Percentiles rank a stretch among this genome's conserved stretches.
phyloP scores from a whole-genome alignment of 2,113 vertebrate species.

The Lynx canadensis region DNA sequence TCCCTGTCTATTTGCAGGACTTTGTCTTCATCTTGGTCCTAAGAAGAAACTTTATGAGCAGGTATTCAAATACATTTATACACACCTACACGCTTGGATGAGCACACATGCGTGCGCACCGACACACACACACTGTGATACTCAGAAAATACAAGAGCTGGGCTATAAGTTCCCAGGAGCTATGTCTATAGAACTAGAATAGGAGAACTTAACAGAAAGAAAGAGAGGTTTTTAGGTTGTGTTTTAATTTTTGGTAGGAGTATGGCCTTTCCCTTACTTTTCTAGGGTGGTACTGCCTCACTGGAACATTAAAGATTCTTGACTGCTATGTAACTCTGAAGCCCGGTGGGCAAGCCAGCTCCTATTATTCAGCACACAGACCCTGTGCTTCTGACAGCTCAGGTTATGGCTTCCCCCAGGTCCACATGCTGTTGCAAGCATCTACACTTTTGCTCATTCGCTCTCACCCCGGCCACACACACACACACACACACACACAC shows the following conservation, averaged over 20 bases:
- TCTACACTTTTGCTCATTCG: neutral
- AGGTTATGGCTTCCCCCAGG: neutral
- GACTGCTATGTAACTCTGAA: neutral
- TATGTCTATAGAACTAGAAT: neutral
- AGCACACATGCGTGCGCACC: rapidly evolving
- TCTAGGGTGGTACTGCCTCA: neutral
- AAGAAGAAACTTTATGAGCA: neutral
- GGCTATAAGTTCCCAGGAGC: neutral
- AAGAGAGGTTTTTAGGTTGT: neutral
- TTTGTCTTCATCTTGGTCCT: neutral
- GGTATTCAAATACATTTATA: neutral
- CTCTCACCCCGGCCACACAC: neutral
- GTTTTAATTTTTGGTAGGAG: neutral
- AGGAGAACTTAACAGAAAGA: neutral
- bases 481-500: neutral
- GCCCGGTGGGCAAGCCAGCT: neutral
- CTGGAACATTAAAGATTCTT: neutral
- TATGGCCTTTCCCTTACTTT: neutral
- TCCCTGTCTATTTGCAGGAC: neutral
- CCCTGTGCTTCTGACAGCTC: neutral
- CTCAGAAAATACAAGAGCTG: neutral
- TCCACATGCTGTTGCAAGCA: neutral
- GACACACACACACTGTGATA: neutral
- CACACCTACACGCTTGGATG: neutral
- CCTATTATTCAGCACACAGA: neutral